phyloP scores from a whole-genome alignment of 2,888 invertebrate species.

The Adelphocoris suturalis region DNA sequence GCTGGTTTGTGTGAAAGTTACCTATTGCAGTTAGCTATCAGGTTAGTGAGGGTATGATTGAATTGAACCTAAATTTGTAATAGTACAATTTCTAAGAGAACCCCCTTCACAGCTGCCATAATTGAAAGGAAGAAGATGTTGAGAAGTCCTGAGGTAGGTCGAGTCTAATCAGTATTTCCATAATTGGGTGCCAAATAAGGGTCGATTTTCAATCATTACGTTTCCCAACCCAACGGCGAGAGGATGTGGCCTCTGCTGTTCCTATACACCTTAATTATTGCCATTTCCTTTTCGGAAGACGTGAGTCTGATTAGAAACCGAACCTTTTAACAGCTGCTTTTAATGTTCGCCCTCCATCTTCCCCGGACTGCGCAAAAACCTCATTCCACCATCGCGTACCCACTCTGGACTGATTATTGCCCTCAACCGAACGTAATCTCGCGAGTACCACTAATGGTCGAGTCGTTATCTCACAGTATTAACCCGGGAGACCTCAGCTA shows the following conservation, averaged over 20 bases:
- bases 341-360: constrained; percentile 14
- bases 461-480: constrained; percentile 24
- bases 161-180: background rate
- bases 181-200: constrained; percentile 13
- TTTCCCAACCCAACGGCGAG: background rate
- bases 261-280: background rate
- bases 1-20: no score
- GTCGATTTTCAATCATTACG: constrained; percentile 19
- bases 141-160: background rate
- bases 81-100: background rate
- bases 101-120: background rate
- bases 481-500: background rate
- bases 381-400: constrained; percentile 15
- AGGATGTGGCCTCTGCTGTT: background rate
- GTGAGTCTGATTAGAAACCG: constrained; percentile 4
- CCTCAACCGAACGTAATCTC: constrained; percentile 6
- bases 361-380: constrained; percentile 18
- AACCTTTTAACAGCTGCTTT: constrained; percentile 26
- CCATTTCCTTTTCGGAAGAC: background rate
- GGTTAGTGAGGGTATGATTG: no score
- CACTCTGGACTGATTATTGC: constrained; percentile 14
- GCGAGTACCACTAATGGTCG: background rate
- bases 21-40: no score
- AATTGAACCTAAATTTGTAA: no score
- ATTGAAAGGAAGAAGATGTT: background rate